Evolutionary conservation across 2,113 vertebrate genomes (phyloP).

Genomic region (Pica pica): DNA sequence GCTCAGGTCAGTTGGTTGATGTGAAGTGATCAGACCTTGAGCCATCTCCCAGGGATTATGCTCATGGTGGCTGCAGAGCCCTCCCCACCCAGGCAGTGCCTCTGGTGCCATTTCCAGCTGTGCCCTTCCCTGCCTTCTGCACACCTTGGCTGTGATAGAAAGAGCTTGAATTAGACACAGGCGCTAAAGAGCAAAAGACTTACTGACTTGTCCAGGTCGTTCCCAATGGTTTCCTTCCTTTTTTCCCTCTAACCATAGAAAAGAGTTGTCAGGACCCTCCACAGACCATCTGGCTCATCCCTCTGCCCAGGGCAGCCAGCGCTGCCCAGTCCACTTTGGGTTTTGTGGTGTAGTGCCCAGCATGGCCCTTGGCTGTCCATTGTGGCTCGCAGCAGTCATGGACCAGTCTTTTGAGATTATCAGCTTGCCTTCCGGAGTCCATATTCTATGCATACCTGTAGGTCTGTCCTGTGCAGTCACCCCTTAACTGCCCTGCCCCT

Average conservation of each 20-base stretch:
- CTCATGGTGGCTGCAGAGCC: not conserved
- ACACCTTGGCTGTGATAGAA: fast-evolving
- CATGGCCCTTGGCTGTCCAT: not conserved
- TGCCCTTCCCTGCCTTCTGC: not conserved
- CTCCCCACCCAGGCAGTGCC: not conserved
- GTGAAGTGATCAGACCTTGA: not conserved
- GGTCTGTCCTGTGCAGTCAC: not conserved
- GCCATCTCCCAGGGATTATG: not conserved
- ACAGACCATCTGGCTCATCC: not conserved
- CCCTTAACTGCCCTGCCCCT: not conserved
- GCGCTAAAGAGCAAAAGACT: not conserved
- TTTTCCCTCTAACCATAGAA: not conserved
- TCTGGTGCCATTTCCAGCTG: not conserved
- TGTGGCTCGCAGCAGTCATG: not conserved
- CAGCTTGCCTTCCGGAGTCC: not conserved
- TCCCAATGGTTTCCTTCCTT: not conserved
- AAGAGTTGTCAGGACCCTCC: not conserved
- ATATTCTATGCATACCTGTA: not conserved
- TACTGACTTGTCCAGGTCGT: not conserved
- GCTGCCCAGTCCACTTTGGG: not conserved
- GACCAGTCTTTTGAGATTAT: not conserved
- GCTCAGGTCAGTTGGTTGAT: not conserved
- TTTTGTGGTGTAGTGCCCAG: not conserved
- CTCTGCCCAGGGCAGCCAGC: not conserved
- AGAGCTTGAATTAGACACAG: not conserved